Base-by-base conservation (phyloP, 2,888 invertebrate genomes). In the Conchocele bisecta region DNA sequence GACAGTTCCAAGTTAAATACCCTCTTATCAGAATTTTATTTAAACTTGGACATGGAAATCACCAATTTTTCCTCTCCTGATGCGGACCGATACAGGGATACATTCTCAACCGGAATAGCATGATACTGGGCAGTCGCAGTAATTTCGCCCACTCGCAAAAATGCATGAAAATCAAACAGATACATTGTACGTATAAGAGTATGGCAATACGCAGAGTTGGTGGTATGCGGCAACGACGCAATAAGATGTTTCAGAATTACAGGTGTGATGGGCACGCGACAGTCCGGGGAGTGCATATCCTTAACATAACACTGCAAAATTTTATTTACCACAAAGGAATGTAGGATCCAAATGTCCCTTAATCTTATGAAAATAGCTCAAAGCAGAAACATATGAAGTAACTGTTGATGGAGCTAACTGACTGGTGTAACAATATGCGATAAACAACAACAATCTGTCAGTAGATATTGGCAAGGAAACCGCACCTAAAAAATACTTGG, bases 311-410 rank as follows among this genome's bases (percentile, higher is more conserved):
- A 31, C 33, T 51, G 51, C 33, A 51, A 17, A 17, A 31, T 33
- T n/a, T 51, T 48, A 22, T 33, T 51, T 20, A 51, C 33, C n/a
- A 51, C 51, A 51, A 51, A 51, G 35, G n/a, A 11, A 20, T n/a
- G 51, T 51, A 51, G 29, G 51, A n/a, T 29, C 51, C 31, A 2
- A 20, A 17, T 33, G 20, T 3, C 33, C 33, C 17, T 51, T 5
- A n/a, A 51, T 51, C 26, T 51, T 51, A 33, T 31, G 31, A 51
- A 31, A 51, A 15, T 51, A 51, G 15, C 51, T 51, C 2, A 51
- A 22, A 2, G 51, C 51, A 51, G 51, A 51, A 29, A 51, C 35
- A 13, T 31, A 51, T 31, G 51, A 33, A 13, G 35, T 22, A 11
- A 51, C 33, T 9, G 51, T 51, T 29, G 51, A 51, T 33, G 51